Evolutionary conservation across 2,797 vertebrate species (phyloP), one percentile per base, ranked within the genome.

Genomic region (Basileuterus tristriatus): DNA sequence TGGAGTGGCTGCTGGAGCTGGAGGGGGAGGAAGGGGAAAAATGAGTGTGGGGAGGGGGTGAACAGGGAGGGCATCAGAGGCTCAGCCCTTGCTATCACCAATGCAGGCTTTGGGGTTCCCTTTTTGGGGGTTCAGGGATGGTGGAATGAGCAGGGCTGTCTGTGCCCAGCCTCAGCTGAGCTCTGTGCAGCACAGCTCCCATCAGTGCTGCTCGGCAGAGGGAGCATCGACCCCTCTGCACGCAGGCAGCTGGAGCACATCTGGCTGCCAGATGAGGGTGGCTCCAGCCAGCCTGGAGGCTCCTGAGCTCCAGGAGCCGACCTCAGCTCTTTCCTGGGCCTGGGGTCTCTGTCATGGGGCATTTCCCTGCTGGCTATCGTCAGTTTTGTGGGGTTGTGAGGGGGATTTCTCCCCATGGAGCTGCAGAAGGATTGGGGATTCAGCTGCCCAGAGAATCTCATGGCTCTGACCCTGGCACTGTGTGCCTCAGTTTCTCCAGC

Each of bases 251-350:
- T 95, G 91, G 90, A 84, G 91, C 93, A 94, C 94, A 96, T 91
- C 94, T 96, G 96, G 93, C 83, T 91, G 83, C 77, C 80, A 84
- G 85, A 83, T 63, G 94, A 8, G 58, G 47, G 19, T 86, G 85
- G 72, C 80, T 92, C 44, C 90, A 88, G 59, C 43, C 69, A 86
- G 58, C 67, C 63, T 65, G 77, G 65, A 58, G 65, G 83, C 23
- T 90, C 11, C 50, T 36, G n/a, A 83, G 83, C 3, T 1, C 43
- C 43, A 62, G 53, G 23, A 88, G 19, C 26, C 0, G 1, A 74
- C 1, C 26, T 11, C 36, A 74, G 6, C 15, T 9, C 30, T 63
- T 56, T 58, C 17, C 63, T 29, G 32, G 32, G 41, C n/a, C 46
- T 17, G 49, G 18, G 22, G n/a, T 82, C 24, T 83, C 75, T 64